Conservation (phyloP, 2,797 vertebrate species). For the Anabas testudineus region DNA sequence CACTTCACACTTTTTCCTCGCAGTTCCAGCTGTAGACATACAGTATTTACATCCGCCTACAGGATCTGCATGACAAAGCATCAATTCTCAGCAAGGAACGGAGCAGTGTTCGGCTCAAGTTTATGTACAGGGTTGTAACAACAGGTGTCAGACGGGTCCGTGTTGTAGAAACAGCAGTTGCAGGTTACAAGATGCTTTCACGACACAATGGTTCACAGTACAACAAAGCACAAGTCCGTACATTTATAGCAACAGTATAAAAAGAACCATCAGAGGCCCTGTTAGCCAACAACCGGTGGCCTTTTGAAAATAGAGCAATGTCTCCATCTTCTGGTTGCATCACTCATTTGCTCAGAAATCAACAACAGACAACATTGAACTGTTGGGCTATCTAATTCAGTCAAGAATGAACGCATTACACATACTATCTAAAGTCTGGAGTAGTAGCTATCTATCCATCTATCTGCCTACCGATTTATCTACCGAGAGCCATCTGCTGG, state of each 20-base stretch:
- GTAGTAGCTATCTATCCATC: slow-evolving; percentile 42
- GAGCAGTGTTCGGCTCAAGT: slow-evolving; percentile 4
- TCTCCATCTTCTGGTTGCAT: slow-evolving; percentile 68
- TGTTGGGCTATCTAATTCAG: slow-evolving; percentile 58
- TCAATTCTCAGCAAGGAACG: slow-evolving; percentile 25
- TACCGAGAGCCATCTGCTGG: slow-evolving; percentile 46
- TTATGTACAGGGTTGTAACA: slow-evolving; percentile 69
- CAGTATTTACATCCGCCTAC: slow-evolving; percentile 67
- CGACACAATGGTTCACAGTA: slow-evolving; percentile 74
- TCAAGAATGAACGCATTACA: slow-evolving; percentile 65
- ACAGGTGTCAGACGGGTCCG: slow-evolving; percentile 42
- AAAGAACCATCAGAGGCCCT: slow-evolving; percentile 49
- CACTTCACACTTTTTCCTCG: slow-evolving; percentile 18
- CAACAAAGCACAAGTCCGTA: slow-evolving; percentile 64
- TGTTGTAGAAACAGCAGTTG: slow-evolving; percentile 39
- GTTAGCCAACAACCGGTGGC: not conserved
- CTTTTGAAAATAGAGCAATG: slow-evolving; percentile 58
- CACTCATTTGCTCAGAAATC: slow-evolving; percentile 50
- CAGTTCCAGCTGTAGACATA: slow-evolving; percentile 32
- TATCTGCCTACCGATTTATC: slow-evolving; percentile 9
- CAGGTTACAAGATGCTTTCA: slow-evolving; percentile 76
- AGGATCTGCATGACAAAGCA: slow-evolving; percentile 47
- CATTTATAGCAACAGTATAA: slow-evolving; percentile 67
- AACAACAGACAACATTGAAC: slow-evolving; percentile 61
- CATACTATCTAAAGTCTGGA: slow-evolving; percentile 60